Evolutionary conservation across 1,140 invertebrate species (phyloP).

Genomic region (Pogonomyrmex californicus): DNA sequence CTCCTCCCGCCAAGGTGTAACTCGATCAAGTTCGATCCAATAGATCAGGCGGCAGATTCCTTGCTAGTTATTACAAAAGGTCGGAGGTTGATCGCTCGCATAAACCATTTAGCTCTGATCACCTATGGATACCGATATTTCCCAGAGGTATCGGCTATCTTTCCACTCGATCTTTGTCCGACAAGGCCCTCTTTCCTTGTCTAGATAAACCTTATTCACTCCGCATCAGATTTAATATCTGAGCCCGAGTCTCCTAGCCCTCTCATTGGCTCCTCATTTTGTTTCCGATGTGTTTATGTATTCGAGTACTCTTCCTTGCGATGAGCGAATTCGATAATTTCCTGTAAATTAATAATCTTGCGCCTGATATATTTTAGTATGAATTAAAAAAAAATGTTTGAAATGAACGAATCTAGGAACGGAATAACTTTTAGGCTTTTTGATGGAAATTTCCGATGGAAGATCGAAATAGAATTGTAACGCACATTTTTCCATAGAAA

Average conservation of each 20-base stretch:
- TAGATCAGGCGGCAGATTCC: slow-evolving; percentile 85
- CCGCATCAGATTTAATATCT: slow-evolving; percentile 80
- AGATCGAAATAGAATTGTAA: neutral
- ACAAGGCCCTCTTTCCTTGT: slow-evolving; percentile 74
- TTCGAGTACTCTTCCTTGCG: neutral
- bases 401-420: neutral
- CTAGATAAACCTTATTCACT: slow-evolving; percentile 79
- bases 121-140: slow-evolving; percentile 85
- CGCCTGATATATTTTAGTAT: slow-evolving; percentile 32
- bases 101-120: slow-evolving; percentile 84
- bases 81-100: slow-evolving; percentile 84
- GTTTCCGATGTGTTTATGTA: slow-evolving; percentile 28
- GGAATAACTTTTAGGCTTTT: neutral
- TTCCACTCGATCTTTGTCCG: slow-evolving; percentile 72
- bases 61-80: slow-evolving; percentile 83
- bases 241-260: slow-evolving; percentile 68
- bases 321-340: slow-evolving; percentile 60
- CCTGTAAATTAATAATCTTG: slow-evolving; percentile 59
- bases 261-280: slow-evolving; percentile 13
- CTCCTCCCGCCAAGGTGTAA: slow-evolving; percentile 77
- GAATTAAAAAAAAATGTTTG: neutral
- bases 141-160: slow-evolving; percentile 84
- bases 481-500: neutral
- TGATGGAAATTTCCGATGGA: neutral
- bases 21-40: slow-evolving; percentile 84